Evolutionary conservation across 2,113 vertebrate species (phyloP).

Genomic region (Hippocampus comes): DNA sequence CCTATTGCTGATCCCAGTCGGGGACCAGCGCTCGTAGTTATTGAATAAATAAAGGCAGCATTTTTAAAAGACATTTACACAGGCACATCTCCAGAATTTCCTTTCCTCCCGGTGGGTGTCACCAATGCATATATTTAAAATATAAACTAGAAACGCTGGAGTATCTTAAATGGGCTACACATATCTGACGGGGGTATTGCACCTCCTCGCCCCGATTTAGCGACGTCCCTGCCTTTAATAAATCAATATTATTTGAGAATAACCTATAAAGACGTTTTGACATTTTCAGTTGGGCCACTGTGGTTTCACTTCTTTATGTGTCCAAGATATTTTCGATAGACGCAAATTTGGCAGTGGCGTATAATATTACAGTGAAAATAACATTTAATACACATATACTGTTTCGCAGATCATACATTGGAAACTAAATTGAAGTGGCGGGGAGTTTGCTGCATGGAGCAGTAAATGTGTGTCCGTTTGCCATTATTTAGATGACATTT

Average conservation of each 20-base stretch:
- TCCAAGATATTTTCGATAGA: not conserved
- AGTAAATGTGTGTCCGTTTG: not conserved
- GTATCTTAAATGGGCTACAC: too few species aligned
- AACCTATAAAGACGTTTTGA: not conserved
- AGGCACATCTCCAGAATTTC: too few species aligned
- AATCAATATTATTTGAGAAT: not conserved
- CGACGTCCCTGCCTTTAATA: too few species aligned
- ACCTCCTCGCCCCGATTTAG: too few species aligned
- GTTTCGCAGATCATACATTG: not conserved
- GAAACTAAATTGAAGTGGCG: not conserved
- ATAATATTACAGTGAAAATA: not conserved
- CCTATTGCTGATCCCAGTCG: constrained; percentile 28
- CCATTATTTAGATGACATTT: not conserved
- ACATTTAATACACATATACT: not conserved
- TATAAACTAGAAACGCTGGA: too few species aligned
- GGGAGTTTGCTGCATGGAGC: not conserved
- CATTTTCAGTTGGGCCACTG: not conserved
- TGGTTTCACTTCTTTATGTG: not conserved
- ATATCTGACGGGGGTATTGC: too few species aligned
- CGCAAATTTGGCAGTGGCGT: not conserved
- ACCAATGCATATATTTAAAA: too few species aligned
- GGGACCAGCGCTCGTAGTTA: constrained; percentile 13
- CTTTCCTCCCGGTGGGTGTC: too few species aligned
- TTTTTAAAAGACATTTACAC: not conserved
- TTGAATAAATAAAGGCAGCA: constrained; percentile 2